Base-by-base conservation (phyloP, 2,113 vertebrate species). In the Equus quagga region DNA sequence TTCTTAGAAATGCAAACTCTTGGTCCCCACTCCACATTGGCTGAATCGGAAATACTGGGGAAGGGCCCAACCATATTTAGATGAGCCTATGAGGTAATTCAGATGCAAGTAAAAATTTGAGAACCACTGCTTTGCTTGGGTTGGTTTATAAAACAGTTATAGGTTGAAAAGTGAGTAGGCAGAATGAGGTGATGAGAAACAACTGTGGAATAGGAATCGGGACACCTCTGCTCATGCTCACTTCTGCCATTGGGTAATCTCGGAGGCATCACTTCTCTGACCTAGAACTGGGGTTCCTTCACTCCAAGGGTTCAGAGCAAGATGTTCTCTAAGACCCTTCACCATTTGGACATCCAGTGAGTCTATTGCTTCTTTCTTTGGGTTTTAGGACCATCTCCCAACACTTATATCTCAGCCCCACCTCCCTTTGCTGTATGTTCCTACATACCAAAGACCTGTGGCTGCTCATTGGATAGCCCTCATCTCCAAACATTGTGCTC, bases 351-450 rank as follows among this genome's bases (percentile, higher is more conserved):
- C 8, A 69, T 15, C 12, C 14, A 44, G 1, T 44, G 33, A 36
- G 26, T 72, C 49, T 72, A 0, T 64, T 28, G 15, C 10, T 62
- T 60, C 51, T 81, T 64, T 62, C 28, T 60, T 72, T n/a, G n/a
- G 4, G 4, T 67, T 90, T 26, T 79, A 13, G 21, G 26, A 62
- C 24, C 26, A 3, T 36, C 46, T 83, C 31, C 64, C 21, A 83
- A 62, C 2, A 51, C 6, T 0, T 69, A 3, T 6, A 14, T 18
- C 46, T 51, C 23, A 10, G 0, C 28, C 5, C 4, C 1, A 1
- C 28, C 8, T 51, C 31, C 3, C 33, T 70, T 62, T 69, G 8
- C 56, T 76, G n/a, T 49, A 58, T 58, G 56, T 19, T 92, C 17
- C 73, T 56, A 18, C 49, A 28, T 26, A 28, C 26, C 51, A 92